Evolutionary conservation across 2,113 vertebrate species (phyloP), one percentile per base, ranked within the genome.

Genomic region (Nipponia nippon): DNA sequence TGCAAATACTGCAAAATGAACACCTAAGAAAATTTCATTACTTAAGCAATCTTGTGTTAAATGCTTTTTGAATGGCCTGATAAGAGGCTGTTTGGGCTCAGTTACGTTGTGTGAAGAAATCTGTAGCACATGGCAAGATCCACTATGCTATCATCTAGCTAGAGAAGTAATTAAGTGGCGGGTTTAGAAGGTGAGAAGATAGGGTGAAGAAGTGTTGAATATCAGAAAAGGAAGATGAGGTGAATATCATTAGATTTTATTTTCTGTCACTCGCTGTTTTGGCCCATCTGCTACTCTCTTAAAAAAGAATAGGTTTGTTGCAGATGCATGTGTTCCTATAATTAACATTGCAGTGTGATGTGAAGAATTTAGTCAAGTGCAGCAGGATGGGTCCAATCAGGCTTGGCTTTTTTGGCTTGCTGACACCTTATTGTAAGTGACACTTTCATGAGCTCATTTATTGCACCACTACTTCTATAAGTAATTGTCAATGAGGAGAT

Each of bases 381-480:
- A 63, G 46, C 26, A 76, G 65, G 71, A 84, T 1, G 6, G 20
- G 13, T 88, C 50, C 77, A 91, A 56, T 75, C 58, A 89, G 32
- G 25, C 21, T 73, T 83, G 70, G 69, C 56, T 88, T 93, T 85
- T 71, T 52, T 77, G 82, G 78, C 69, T 91, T 78, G 50, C 55
- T 93, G 89, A 65, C 30, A 58, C 56, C 56, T 69, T 90, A 89
- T 59, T 96, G 80, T 56, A 88, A 93, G 83, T 95, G 95, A 94
- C 95, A 77, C 62, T 97, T 98, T 56, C 69, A 85, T 53, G 52
- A 93, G 92, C 89, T 97, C 71, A 69, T 93, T 95, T 96, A 93
- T 96, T 90, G 90, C 46, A 81, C 70, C 63, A 19, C 47, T 95
- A 77, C 75, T 94, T 89, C 75, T 53, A 5, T 91, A 82, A 97